Percentiles rank a stretch among this genome's conserved stretches.
Evolutionary conservation across 1,140 invertebrate species (phyloP).

Genomic region (Zaprionus africanus): DNA sequence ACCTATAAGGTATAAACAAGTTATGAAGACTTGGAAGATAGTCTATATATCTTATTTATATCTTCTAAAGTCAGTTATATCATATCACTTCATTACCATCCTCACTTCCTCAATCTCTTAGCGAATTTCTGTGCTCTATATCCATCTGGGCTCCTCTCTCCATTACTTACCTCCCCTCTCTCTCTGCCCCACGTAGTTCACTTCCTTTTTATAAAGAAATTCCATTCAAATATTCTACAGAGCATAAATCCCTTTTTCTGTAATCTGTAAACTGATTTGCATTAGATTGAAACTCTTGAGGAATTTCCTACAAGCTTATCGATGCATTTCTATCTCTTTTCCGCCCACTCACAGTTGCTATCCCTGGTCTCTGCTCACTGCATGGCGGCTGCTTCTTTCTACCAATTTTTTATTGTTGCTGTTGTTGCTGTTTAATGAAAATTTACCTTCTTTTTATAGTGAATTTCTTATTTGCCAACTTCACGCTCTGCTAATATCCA

Average conservation of each 20-base stretch:
- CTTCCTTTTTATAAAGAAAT: neutral
- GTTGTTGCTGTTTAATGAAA: conserved; percentile 73
- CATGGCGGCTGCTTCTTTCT: conserved; percentile 6
- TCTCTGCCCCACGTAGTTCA: neutral
- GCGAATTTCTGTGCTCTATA: neutral
- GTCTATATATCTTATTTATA: too few species aligned
- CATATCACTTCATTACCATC: too few species aligned
- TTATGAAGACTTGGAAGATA: too few species aligned
- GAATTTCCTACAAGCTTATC: conserved; percentile 36
- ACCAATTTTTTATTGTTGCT: conserved; percentile 39
- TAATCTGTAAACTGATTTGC: neutral
- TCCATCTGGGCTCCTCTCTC: too few species aligned
- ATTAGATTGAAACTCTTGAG: conserved; percentile 13
- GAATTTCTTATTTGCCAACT: conserved; percentile 84
- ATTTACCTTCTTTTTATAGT: conserved; percentile 71
- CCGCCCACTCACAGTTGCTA: conserved; percentile 20
- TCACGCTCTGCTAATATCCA: conserved; percentile 84
- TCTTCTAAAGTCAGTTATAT: too few species aligned
- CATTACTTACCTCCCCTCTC: too few species aligned
- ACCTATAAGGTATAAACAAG: too few species aligned
- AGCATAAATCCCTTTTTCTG: conserved; percentile 14
- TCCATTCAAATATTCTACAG: neutral
- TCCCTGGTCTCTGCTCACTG: conserved; percentile 58
- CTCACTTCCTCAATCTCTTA: too few species aligned
- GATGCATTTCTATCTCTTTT: conserved; percentile 29